phyloP scores from a whole-genome alignment of 2,888 invertebrate species.

The Orchesellides sinensis region DNA sequence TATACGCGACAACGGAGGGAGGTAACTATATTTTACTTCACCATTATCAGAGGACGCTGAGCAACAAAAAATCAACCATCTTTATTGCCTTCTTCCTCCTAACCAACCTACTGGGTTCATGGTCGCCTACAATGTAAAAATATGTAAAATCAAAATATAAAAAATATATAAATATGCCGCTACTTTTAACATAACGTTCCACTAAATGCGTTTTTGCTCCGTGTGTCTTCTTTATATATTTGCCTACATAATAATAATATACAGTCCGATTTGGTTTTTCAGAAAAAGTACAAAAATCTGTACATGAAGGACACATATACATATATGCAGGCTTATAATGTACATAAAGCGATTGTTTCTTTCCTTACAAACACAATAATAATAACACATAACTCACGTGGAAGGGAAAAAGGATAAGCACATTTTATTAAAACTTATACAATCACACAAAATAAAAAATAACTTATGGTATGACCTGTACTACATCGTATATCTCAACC shows the following conservation, averaged over 20 bases:
- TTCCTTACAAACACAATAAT: conserved; percentile 44
- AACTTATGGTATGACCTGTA: conserved; percentile 48
- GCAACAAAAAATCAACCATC: not conserved
- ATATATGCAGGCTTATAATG: not conserved
- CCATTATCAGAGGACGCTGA: not conserved
- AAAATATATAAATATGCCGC: too few relatives aligned
- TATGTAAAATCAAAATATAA: too few relatives aligned
- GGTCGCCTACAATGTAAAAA: too few relatives aligned
- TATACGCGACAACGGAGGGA: not conserved
- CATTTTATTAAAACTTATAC: conserved; percentile 55
- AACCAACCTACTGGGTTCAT: too few relatives aligned
- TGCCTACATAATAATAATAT: conserved; percentile 24
- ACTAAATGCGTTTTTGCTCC: too few relatives aligned
- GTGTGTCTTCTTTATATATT: not conserved
- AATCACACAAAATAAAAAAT: conserved; percentile 46
- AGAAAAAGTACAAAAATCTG: conserved; percentile 5
- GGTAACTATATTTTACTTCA: not conserved
- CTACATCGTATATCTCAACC: conserved; percentile 36
- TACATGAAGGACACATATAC: conserved; percentile 2
- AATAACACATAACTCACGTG: conserved; percentile 41
- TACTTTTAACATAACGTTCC: too few relatives aligned
- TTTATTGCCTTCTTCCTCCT: not conserved
- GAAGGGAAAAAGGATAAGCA: conserved; percentile 42
- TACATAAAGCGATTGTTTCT: conserved; percentile 27
- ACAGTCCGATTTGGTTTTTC: conserved; percentile 20